Conservation (phyloP, 1,140 invertebrate genomes). For the Asbolus verrucosus region DNA sequence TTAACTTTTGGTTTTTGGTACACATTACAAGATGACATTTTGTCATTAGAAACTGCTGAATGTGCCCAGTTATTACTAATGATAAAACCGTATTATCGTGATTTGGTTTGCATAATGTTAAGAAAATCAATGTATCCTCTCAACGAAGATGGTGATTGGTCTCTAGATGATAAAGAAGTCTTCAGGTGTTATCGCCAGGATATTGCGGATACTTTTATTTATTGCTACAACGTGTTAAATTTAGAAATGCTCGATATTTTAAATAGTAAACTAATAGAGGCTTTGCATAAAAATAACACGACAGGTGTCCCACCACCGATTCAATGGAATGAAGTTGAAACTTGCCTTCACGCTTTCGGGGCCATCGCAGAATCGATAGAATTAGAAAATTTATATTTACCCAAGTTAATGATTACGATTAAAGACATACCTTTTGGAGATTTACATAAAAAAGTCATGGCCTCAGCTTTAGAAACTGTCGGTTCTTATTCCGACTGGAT, state of each 20-base stretch:
- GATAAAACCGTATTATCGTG: slow-evolving; percentile 76
- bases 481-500: slow-evolving; percentile 66
- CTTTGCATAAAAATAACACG: slow-evolving; percentile 65
- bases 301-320: slow-evolving; percentile 43
- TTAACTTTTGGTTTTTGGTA: slow-evolving; percentile 93
- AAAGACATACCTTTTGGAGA: slow-evolving; percentile 74
- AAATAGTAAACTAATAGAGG: slow-evolving; percentile 69
- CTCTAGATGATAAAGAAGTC: slow-evolving; percentile 83
- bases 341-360: slow-evolving; percentile 84
- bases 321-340: slow-evolving; percentile 78
- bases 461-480: slow-evolving; percentile 78
- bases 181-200: slow-evolving; percentile 93
- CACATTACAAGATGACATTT: slow-evolving; percentile 82
- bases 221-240: slow-evolving; percentile 84
- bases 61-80: slow-evolving; percentile 67
- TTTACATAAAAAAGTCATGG: slow-evolving; percentile 71
- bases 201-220: slow-evolving; percentile 88
- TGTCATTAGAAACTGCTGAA: slow-evolving; percentile 67
- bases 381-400: slow-evolving; percentile 72
- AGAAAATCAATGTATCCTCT: slow-evolving; percentile 74
- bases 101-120: slow-evolving; percentile 73
- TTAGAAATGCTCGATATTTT: slow-evolving; percentile 77
- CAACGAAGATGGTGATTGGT: slow-evolving; percentile 68
- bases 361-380: slow-evolving; percentile 83
- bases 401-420: slow-evolving; percentile 76